Evolutionary conservation across 2,113 vertebrate species (phyloP), one percentile per base, ranked within the genome.

Genomic region (Tragelaphus scriptus): DNA sequence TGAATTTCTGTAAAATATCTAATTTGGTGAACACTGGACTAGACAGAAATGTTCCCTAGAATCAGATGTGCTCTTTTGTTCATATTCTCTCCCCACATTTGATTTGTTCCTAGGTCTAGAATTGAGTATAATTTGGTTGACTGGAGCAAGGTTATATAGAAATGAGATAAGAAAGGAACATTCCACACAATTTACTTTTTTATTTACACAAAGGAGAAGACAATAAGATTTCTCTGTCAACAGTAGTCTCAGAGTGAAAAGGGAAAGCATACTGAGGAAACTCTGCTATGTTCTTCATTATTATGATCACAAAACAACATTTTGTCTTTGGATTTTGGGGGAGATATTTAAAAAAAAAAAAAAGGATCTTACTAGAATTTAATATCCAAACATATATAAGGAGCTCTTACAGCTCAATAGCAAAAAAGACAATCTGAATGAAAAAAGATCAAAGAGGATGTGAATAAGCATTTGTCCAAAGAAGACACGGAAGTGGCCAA

Each of bases 1-100:
- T 92, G n/a, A 91, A 93, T 95, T 97, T 91, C 79, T 30, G 53
- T 65, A 75, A 90, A 94, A 95, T 77, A 53, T 3, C 19, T 44
- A 90, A 85, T 84, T 89, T 86, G 21, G 21, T 96, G 53, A 96
- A 88, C 12, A 1, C 23, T 25, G 71, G 71, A 58, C 53, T 86
- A 55, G 36, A 58, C 13, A 77, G 21, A 93, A 93, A 91, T 63
- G 12, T 84, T 47, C 16, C 25, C 40, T 61, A 63, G 17, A 96
- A 55, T 94, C 77, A 95, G 28, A 40, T 88, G 28, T 5, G 6
- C 15, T 32, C 23, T 91, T 90, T 79, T 71, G 49, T 94, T 94
- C 36, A 11, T 25, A 47, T 28, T 9, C 12, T 51, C 17, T 36
- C n/a, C 44, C 21, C 19, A n/a, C 26, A 58, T 81, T 80, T 94